phyloP scores from a whole-genome alignment of 2,888 invertebrate genomes.

The Drosophila lutescens region DNA sequence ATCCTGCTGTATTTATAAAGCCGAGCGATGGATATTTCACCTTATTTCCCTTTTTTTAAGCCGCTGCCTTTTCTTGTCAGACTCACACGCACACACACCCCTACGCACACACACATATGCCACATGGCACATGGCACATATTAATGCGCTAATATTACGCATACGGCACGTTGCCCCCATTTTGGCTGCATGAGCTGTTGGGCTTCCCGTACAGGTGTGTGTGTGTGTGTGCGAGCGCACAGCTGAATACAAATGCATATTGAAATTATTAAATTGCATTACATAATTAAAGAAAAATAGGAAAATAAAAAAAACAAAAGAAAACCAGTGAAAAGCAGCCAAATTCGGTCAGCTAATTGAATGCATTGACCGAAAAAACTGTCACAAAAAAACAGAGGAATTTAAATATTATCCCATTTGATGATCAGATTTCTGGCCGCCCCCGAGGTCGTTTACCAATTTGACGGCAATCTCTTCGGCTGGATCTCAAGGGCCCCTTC shows the following conservation, averaged over 20 bases:
- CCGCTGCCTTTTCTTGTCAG: conserved; percentile 66
- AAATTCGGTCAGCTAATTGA: conserved; percentile 7
- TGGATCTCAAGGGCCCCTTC: conserved; percentile 1
- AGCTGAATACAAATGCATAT: conserved; percentile 48
- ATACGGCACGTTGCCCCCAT: conserved; percentile 39
- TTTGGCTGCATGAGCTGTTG: conserved; percentile 6
- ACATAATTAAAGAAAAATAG: conserved; percentile 44
- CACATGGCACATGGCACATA: too few relatives aligned
- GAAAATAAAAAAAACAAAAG: background rate
- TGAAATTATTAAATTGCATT: conserved; percentile 49
- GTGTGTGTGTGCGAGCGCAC: conserved; percentile 8
- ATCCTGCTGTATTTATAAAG: conserved; percentile 32
- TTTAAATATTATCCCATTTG: conserved; percentile 31
- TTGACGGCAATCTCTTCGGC: conserved; percentile 22
- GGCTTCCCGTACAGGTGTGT: conserved; percentile 30
- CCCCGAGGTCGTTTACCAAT: conserved; percentile 23
- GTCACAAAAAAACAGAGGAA: conserved; percentile 2
- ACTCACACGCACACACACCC: conserved; percentile 40
- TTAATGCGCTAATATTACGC: conserved; percentile 45
- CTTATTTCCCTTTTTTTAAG: conserved; percentile 42
- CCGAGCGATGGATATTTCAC: conserved; percentile 30
- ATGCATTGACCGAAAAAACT: conserved; percentile 21
- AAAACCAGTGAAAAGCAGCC: background rate
- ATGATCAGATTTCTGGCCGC: conserved; percentile 28
- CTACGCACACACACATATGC: conserved; percentile 22